Evolutionary conservation across 2,797 vertebrate genomes (phyloP), one percentile per base, ranked within the genome.

Genomic region (Pangasius macronema): DNA sequence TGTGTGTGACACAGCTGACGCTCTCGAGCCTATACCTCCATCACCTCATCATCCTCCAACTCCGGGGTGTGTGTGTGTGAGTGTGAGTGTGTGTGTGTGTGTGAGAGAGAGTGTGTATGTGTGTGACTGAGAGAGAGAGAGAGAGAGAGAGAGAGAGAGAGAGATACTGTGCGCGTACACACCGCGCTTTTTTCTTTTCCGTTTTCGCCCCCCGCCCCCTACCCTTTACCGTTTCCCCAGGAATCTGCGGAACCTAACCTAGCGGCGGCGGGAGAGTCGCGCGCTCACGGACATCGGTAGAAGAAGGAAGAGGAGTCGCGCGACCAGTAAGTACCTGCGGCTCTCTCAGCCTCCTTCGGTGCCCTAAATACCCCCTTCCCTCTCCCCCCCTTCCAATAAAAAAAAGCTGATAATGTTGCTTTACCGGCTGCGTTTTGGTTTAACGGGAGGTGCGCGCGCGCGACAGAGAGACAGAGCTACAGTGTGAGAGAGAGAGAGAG

Each of bases 1-100:
- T 91, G 92, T 92, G 92, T 92, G 91, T 91, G 89, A 90, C 87
- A 91, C 92, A 92, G 92, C 92, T 93, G 92, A 92, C 91, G 91
- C 90, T 86, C 89, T 67, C 72, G 72, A 65, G 88, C 86, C 89
- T 77, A 61, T 82, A 86, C 84, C 87, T 84, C 86, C 76, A 83
- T 84, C 86, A 63, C 87, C 85, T 72, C 67, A 72, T 87, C 88
- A 82, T 88, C 85, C 89, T 85, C 72, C 61, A 65, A 24, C 82
- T 81, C 61, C n/a, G 14, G 73, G n/a, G 55, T 20, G 70, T 49
- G 36, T n/a, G 72, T 20, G 70, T 39, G n/a, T 36, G 82, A 14
- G 57, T 16, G 59, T 3, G 79, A 0, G 80, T 3, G 36, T 18
- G 51, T 9, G 42, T 14, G 42, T 51, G 73, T 76, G 73, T 14